Evolutionary conservation across 2,797 vertebrate species (phyloP).

Genomic region (Malacoraja senta): DNA sequence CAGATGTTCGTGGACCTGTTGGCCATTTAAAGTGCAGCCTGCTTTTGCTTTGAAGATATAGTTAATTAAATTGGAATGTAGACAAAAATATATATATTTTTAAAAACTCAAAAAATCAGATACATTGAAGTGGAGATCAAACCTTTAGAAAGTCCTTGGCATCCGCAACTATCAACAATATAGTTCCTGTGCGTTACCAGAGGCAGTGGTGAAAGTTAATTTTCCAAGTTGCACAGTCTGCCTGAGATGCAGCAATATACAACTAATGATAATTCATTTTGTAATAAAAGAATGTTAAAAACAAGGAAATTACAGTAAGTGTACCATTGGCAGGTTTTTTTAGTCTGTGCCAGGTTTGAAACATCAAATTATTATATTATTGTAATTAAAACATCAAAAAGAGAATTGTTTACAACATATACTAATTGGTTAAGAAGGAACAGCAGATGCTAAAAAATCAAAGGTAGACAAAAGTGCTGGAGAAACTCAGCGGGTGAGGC

Average conservation of each 20-base stretch:
- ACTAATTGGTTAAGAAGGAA: neutral
- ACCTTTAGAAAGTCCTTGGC: neutral
- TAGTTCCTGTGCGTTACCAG: neutral
- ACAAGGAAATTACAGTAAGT: slow-evolving; percentile 41
- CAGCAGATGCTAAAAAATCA: too few species aligned
- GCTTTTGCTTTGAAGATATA: slow-evolving; percentile 68
- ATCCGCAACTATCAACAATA: neutral
- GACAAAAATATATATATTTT: neutral
- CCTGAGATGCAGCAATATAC: neutral
- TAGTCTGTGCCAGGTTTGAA: slow-evolving; percentile 51
- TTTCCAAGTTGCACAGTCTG: neutral
- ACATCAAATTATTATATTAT: neutral
- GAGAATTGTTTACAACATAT: neutral
- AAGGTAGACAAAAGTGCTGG: too few species aligned
- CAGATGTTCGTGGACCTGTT: too few species aligned
- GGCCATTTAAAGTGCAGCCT: too few species aligned
- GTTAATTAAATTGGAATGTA: slow-evolving; percentile 78
- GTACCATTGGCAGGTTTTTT: slow-evolving; percentile 67
- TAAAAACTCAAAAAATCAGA: neutral
- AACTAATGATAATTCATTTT: slow-evolving; percentile 10
- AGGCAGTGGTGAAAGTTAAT: neutral
- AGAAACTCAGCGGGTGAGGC: too few species aligned
- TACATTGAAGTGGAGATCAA: neutral
- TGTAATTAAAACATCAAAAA: neutral
- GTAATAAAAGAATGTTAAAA: neutral